These are phyloP conservation scores for Syngnathus floridae DNA, from an alignment of 2,113 vertebrate genomes.

Conservation along the genomic window DNA sequence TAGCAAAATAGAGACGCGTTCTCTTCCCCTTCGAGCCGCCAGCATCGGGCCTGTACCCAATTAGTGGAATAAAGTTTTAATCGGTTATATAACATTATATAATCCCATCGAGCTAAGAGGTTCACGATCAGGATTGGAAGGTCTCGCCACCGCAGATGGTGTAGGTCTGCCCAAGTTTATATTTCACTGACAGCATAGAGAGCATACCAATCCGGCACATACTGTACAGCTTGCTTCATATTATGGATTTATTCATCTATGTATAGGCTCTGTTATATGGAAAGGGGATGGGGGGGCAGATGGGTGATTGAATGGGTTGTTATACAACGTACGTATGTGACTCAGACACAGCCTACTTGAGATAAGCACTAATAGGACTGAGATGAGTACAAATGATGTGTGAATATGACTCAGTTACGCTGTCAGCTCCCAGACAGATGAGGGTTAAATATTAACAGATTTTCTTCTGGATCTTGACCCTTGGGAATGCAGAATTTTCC, in stretches of 20 bases:
- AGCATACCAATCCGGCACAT: neutral
- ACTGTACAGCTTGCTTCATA: slow-evolving; percentile 1
- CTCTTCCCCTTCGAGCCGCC: slow-evolving; percentile 19
- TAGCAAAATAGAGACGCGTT: slow-evolving; percentile 15
- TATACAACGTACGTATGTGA: neutral
- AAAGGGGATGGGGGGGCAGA: slow-evolving; percentile 2
- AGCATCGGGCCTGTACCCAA: slow-evolving; percentile 16
- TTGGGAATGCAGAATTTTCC: neutral
- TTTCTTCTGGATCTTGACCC: neutral
- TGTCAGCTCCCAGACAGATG: neutral
- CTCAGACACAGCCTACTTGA: neutral
- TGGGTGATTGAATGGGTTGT: neutral
- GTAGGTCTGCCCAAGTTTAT: slow-evolving; percentile 29
- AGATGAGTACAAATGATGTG: slow-evolving; percentile 2
- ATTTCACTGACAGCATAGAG: slow-evolving; percentile 29
- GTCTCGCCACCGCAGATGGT: slow-evolving; percentile 12
- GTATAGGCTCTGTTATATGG: neutral
- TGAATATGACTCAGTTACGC: neutral
- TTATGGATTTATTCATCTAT: neutral
- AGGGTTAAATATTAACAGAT: neutral
- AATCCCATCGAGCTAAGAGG: slow-evolving; percentile 18
- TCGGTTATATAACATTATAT: slow-evolving; percentile 33
- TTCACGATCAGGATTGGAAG: slow-evolving; percentile 6
- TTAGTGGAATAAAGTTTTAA: slow-evolving; percentile 18
- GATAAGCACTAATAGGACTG: neutral